Percentiles rank a stretch among this genome's conserved stretches.
These are phyloP conservation scores for Syngnathoides biaculeatus DNA, from an alignment of 2,113 vertebrate genomes.

Conservation along the genomic window DNA sequence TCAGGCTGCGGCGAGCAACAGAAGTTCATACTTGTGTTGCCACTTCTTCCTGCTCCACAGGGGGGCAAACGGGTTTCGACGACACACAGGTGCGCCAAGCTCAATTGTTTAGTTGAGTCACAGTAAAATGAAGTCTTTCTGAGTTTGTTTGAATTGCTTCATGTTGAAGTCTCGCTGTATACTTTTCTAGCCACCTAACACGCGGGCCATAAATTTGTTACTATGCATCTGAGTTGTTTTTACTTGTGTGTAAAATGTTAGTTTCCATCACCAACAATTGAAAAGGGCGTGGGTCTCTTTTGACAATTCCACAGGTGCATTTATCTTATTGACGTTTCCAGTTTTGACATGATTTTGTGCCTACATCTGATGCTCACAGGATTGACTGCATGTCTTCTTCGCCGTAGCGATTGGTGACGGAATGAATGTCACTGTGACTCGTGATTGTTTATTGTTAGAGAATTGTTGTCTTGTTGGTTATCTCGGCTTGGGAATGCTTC, in stretches of 20 bases:
- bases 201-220: background rate
- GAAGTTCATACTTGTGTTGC: background rate
- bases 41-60: background rate
- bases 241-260: background rate
- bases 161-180: background rate
- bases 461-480: background rate
- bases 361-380: constrained; percentile 1
- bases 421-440: constrained; percentile 4
- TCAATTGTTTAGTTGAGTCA: background rate
- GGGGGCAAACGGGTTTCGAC: constrained; percentile 12
- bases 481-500: background rate
- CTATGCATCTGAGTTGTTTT: background rate
- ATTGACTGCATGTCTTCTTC: constrained; percentile 23
- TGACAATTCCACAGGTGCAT: background rate
- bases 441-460: background rate
- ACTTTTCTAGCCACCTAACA: background rate
- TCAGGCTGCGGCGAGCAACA: background rate
- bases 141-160: background rate
- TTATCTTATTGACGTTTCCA: background rate
- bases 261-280: background rate
- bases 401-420: background rate
- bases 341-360: constrained; percentile 13
- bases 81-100: constrained; percentile 27
- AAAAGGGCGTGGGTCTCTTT: background rate
- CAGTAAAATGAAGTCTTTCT: background rate